A percentile compares a stretch with the other conserved stretches of the same genome.
phyloP scores from a whole-genome alignment of 2,113 vertebrate genomes.

The Fukomys damarensis region DNA sequence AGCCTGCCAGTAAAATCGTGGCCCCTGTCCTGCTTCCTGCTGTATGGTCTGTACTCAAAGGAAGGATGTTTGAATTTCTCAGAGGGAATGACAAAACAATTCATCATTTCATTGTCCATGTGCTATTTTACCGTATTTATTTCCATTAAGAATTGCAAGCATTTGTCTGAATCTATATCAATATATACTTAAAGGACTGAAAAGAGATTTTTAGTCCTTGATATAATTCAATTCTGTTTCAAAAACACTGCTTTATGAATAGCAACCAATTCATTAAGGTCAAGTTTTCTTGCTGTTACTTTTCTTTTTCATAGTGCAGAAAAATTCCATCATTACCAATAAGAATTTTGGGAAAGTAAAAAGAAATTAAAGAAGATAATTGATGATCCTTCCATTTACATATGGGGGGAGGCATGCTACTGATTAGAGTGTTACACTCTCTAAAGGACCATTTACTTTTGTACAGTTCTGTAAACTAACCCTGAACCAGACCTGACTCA shows the following conservation, averaged over 20 bases:
- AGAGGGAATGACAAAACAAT: not conserved
- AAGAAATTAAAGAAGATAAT: conserved; percentile 45
- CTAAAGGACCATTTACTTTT: not conserved
- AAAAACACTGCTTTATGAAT: not conserved
- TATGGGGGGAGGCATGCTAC: not conserved
- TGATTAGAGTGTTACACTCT: not conserved
- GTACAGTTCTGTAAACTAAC: not conserved
- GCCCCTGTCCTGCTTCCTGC: not conserved
- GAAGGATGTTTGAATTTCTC: conserved; percentile 32
- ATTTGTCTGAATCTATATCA: conserved; percentile 40
- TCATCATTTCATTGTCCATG: conserved; percentile 36
- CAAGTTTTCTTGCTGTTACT: conserved; percentile 24
- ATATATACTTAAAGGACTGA: not conserved
- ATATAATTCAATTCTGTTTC: not conserved
- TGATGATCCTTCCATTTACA: not conserved
- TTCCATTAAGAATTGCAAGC: conserved; percentile 43
- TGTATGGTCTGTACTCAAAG: not conserved
- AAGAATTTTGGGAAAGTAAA: conserved; percentile 47
- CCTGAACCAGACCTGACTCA: not conserved
- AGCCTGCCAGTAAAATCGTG: not conserved
- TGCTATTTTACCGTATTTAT: conserved; percentile 41
- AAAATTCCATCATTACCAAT: conserved; percentile 5
- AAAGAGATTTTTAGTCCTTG: conserved; percentile 40
- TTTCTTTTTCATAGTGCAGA: conserved; percentile 32
- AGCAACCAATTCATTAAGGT: conserved; percentile 24